Evolutionary conservation across 2,797 vertebrate genomes (phyloP).

Genomic region (Epinephelus coioides): DNA sequence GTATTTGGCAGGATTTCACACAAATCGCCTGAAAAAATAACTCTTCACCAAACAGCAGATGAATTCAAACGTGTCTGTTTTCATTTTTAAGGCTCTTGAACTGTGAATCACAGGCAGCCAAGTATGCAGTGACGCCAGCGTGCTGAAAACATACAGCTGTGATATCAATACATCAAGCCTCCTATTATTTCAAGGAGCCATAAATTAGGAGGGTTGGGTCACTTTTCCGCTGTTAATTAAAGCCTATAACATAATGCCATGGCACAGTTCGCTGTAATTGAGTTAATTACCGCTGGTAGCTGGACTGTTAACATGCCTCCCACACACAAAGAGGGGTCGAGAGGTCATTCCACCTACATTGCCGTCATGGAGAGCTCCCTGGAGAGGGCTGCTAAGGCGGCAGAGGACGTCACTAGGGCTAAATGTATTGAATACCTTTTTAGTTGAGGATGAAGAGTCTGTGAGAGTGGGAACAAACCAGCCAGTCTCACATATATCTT

Average conservation of each 20-base stretch:
- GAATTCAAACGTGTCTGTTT: constrained; percentile 12
- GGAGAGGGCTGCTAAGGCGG: constrained; percentile 31
- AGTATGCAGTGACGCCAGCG: constrained; percentile 5
- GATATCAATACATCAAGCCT: constrained; percentile 29
- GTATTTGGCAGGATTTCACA: constrained; percentile 48
- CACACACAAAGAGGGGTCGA: constrained; percentile 35
- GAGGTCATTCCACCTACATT: constrained; percentile 57
- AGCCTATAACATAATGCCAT: constrained; percentile 45
- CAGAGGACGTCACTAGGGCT: constrained; percentile 17
- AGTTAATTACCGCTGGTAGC: constrained; percentile 62
- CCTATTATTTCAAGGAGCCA: constrained; percentile 47
- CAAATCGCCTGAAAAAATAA: constrained; percentile 39
- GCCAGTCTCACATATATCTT: constrained; percentile 11
- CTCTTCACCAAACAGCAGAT: constrained; percentile 4
- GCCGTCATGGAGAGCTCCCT: constrained; percentile 34
- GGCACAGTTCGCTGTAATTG: constrained; percentile 53
- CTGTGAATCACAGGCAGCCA: constrained; percentile 11
- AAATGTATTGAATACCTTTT: constrained; percentile 34
- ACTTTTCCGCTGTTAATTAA: constrained; percentile 57
- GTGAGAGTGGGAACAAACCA: constrained; percentile 2
- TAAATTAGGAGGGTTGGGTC: constrained; percentile 46
- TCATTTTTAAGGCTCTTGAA: background rate
- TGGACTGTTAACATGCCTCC: constrained; percentile 52
- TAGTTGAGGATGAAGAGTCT: constrained; percentile 28
- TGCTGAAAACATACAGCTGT: constrained; percentile 23